Percentiles rank a stretch among this genome's conserved stretches.
These are phyloP conservation scores for Actinopyga echinites DNA, from an alignment of 53 echinoderm and acorn worm species.

Conservation along the genomic window DNA sequence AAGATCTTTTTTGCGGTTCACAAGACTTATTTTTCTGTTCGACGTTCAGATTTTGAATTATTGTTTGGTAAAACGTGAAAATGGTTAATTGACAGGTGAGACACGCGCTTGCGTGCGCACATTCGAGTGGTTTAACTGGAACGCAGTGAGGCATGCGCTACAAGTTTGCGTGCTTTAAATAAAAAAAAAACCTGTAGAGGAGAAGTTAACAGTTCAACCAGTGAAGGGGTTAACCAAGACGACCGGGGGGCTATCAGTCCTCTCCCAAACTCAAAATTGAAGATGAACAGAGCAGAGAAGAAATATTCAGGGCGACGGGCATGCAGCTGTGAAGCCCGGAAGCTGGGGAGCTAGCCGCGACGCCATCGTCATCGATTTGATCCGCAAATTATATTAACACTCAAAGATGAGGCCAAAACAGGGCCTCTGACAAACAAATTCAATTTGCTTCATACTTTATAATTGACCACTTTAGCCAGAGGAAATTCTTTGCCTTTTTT, in stretches of 20 bases:
- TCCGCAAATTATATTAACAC: constrained; percentile 1
- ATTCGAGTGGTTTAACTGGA: constrained; percentile 25
- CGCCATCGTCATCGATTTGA: constrained; percentile 25
- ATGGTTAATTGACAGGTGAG: constrained; percentile 45
- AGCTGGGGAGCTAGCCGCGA: constrained; percentile 6
- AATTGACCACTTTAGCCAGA: constrained; percentile 42
- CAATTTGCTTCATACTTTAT: constrained; percentile 10
- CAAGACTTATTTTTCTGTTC: constrained; percentile 23
- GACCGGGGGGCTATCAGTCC: background rate
- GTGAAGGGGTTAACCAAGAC: constrained; percentile 16
- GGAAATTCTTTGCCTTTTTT: background rate
- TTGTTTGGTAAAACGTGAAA: constrained; percentile 35
- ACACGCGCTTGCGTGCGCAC: constrained; percentile 28
- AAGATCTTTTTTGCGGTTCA: constrained; percentile 41
- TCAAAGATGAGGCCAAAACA: constrained; percentile 17
- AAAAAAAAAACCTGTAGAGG: background rate
- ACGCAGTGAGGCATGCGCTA: background rate
- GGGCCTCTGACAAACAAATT: constrained; percentile 30
- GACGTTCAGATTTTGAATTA: constrained; percentile 20
- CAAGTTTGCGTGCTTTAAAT: constrained; percentile 9
- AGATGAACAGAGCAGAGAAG: background rate
- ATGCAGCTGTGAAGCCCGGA: constrained; percentile 1
- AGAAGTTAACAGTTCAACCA: constrained; percentile 14
- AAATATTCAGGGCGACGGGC: constrained; percentile 17
- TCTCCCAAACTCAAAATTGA: background rate